A percentile compares a stretch with the other conserved stretches of the same genome.
phyloP scores from a whole-genome alignment of 2,113 vertebrate species.

The Labrus mixtus region DNA sequence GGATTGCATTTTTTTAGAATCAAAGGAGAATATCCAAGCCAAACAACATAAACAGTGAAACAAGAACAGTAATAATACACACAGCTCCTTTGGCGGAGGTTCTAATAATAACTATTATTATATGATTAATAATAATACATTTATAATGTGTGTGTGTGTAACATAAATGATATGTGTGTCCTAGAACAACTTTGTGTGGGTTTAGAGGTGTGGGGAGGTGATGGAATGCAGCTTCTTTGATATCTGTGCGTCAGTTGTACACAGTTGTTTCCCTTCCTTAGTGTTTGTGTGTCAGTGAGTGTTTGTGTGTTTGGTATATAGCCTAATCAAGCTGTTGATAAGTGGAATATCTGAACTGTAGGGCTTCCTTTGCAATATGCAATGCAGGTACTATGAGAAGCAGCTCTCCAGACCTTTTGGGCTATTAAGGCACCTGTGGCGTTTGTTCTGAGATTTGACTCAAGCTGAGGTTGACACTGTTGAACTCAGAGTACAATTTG shows the following conservation, averaged over 20 bases:
- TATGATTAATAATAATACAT: slow-evolving; percentile 73
- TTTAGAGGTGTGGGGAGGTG: slow-evolving; percentile 68
- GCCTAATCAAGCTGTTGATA: slow-evolving; percentile 82
- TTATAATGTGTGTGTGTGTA: slow-evolving; percentile 77
- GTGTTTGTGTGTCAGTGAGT: slow-evolving; percentile 73
- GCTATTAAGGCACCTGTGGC: slow-evolving; percentile 66
- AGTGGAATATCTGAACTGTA: slow-evolving; percentile 83
- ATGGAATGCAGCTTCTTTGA: slow-evolving; percentile 81
- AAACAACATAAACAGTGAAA: slow-evolving; percentile 77
- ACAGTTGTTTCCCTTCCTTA: slow-evolving; percentile 72
- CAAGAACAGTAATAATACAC: slow-evolving; percentile 74
- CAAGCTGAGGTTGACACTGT: slow-evolving; percentile 48
- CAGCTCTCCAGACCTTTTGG: slow-evolving; percentile 73
- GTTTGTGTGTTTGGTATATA: slow-evolving; percentile 74
- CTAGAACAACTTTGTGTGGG: slow-evolving; percentile 75
- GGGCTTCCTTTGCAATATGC: slow-evolving; percentile 88
- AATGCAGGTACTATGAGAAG: slow-evolving; percentile 83
- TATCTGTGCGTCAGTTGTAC: slow-evolving; percentile 72
- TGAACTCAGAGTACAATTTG: slow-evolving; percentile 31
- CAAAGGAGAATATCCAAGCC: slow-evolving; percentile 79
- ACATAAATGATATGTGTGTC: slow-evolving; percentile 78
- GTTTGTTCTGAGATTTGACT: slow-evolving; percentile 52
- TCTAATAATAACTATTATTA: slow-evolving; percentile 67
- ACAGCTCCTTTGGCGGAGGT: slow-evolving; percentile 56
- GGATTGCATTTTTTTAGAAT: slow-evolving; percentile 67